Base-by-base conservation (phyloP, 2,797 vertebrate species). In the Poecilia velifera region DNA sequence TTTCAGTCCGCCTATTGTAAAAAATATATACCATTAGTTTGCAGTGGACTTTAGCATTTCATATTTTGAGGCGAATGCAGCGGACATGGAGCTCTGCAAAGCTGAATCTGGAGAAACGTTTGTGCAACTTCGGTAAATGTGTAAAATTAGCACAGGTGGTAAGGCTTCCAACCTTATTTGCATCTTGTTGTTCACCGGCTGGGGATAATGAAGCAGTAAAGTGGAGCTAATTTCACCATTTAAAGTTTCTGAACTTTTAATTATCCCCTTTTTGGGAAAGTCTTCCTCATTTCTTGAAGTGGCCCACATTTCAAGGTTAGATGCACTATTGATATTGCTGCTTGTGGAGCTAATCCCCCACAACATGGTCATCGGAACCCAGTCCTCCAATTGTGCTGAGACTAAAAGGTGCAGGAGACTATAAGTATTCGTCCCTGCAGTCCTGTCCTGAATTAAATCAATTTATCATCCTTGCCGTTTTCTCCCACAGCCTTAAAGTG, bases 371-470 rank as follows among this genome's bases (percentile, higher is more conserved):
- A 91, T 90, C 82, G 88, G 78, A 80, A 62, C 72, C 78, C 80
- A 66, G 79, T 80, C 31, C 81, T 86, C 77, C 57, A 85, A 77
- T 89, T 78, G 79, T 80, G 80, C 47, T 71, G 72, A 90, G 80
- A 86, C 88, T 78, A 88, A 87, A 89, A 94, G 79, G 85, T 93
- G 79, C 88, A 88, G 70, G 81, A 90, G 87, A 82, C 88, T 92
- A 86, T 92, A 90, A 90, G 90, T 89, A 91, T 91, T 90, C 90
- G 86, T 94, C 94, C 94, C 93, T 79, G 34, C 82, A 93, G 91
- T 92, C 91, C 86, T 93, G 91, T 94, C 93, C 93, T 92, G 84
- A 93, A 93, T 95, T 94, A 78, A 92, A 92, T 93, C 84, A 90
- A 95, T 95, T 94, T 68, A 93, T 96, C 92, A 94, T 91, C 64